Percentiles rank a stretch among this genome's conserved stretches.
These are phyloP conservation scores for Aelia acuminata DNA, from an alignment of 2,888 invertebrate species.

Conservation along the genomic window DNA sequence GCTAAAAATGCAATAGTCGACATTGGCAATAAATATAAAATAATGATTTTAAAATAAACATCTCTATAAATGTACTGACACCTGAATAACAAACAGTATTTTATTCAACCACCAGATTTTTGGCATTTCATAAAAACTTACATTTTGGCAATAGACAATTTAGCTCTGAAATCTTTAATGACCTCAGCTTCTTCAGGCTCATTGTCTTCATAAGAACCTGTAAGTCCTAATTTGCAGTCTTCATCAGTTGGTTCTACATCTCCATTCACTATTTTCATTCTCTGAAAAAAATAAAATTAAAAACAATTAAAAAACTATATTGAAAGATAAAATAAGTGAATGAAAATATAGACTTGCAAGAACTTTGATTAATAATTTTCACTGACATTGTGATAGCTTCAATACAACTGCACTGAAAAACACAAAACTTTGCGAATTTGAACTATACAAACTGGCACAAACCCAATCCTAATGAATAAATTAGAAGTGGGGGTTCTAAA, in stretches of 20 bases:
- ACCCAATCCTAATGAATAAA: too few species aligned
- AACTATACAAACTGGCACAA: too few species aligned
- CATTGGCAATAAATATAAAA: too few species aligned
- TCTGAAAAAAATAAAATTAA: constrained; percentile 61
- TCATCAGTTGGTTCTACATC: constrained; percentile 89
- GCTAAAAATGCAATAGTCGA: too few species aligned
- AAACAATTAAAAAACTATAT: not conserved
- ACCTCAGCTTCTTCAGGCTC: constrained; percentile 71
- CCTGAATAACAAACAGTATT: not conserved
- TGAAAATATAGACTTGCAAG: not conserved
- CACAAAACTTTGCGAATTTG: too few species aligned
- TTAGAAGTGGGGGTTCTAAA: too few species aligned
- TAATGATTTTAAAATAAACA: too few species aligned
- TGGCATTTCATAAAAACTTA: constrained; percentile 15
- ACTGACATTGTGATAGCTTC: too few species aligned
- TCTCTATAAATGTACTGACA: too few species aligned
- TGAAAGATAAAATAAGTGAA: not conserved
- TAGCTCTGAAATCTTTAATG: constrained; percentile 73
- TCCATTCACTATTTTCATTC: constrained; percentile 71
- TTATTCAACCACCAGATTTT: not conserved
- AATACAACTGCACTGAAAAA: too few species aligned
- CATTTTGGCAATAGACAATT: constrained; percentile 67
- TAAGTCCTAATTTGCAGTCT: constrained; percentile 78
- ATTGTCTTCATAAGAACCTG: constrained; percentile 87
- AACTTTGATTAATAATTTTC: too few species aligned